These are phyloP conservation scores for Pristis pectinata DNA, from an alignment of 2,797 vertebrate species.

Conservation along the genomic window DNA sequence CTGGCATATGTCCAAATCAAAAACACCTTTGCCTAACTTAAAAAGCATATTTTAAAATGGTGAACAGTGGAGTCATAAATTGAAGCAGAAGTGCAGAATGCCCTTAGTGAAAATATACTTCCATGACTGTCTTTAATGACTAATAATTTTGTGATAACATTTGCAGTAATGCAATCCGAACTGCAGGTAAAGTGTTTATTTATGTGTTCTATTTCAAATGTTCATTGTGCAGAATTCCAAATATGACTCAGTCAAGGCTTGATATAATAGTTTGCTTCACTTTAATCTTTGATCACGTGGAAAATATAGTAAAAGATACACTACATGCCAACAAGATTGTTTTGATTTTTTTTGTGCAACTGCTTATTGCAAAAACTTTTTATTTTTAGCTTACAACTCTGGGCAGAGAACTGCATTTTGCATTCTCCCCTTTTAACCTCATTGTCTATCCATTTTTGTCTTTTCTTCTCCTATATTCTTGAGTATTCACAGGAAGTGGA, in stretches of 20 bases:
- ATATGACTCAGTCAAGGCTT: background rate
- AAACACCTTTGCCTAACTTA: background rate
- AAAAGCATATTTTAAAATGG: background rate
- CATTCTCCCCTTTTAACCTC: conserved; percentile 15
- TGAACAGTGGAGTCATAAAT: background rate
- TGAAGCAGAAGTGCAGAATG: background rate
- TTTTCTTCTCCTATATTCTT: conserved; percentile 22
- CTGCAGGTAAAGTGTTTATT: background rate
- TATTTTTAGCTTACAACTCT: conserved; percentile 6
- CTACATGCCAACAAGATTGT: background rate
- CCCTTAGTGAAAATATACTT: background rate
- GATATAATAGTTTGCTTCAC: background rate
- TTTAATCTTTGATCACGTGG: background rate
- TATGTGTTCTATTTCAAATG: background rate
- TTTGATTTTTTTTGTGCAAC: background rate
- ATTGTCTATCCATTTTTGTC: background rate
- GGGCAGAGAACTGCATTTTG: background rate
- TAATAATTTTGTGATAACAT: background rate
- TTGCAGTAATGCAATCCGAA: background rate
- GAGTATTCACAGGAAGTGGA: conserved; percentile 19
- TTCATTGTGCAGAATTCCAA: background rate
- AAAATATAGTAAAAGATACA: background rate
- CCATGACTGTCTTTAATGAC: background rate
- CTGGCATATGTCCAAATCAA: background rate
- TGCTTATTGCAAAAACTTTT: background rate